These are phyloP conservation scores for Tetraneura akinire DNA, from an alignment of 1,140 invertebrate species.

Conservation along the genomic window DNA sequence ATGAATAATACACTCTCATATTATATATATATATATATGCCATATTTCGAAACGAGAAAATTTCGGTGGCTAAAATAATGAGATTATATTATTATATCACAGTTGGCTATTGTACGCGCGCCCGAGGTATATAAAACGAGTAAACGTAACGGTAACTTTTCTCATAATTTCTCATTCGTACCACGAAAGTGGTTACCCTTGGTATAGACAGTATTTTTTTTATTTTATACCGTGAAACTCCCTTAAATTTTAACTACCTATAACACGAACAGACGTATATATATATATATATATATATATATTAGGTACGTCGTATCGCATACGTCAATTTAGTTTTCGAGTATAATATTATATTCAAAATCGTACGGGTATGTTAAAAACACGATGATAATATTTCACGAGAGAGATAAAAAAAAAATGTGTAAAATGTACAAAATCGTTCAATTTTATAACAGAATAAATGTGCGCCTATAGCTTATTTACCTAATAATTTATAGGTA, in stretches of 20 bases:
- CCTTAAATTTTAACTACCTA: slow-evolving; percentile 1
- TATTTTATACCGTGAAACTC: not conserved
- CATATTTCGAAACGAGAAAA: slow-evolving; percentile 1
- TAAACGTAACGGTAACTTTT: slow-evolving; percentile 29
- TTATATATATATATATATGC: not conserved
- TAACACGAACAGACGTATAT: not conserved
- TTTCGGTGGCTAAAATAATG: slow-evolving; percentile 32
- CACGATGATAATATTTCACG: no score
- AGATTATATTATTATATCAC: slow-evolving; percentile 42
- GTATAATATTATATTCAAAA: no score
- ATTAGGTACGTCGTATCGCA: not conserved
- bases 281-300: not conserved
- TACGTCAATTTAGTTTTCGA: slow-evolving; percentile 18
- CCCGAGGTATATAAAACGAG: slow-evolving; percentile 14
- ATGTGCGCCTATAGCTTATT: no score
- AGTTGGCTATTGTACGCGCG: slow-evolving; percentile 26
- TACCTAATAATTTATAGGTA: no score
- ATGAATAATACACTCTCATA: not conserved
- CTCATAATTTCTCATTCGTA: slow-evolving; percentile 45
- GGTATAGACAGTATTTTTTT: not conserved
- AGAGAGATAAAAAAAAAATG: no score
- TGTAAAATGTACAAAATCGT: not conserved
- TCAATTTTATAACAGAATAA: no score
- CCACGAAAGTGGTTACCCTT: slow-evolving; percentile 2
- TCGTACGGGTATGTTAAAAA: no score